A percentile compares a stretch with the other conserved stretches of the same genome.
Conservation (phyloP, 2,888 invertebrate genomes). For the Urechis unicinctus region DNA sequence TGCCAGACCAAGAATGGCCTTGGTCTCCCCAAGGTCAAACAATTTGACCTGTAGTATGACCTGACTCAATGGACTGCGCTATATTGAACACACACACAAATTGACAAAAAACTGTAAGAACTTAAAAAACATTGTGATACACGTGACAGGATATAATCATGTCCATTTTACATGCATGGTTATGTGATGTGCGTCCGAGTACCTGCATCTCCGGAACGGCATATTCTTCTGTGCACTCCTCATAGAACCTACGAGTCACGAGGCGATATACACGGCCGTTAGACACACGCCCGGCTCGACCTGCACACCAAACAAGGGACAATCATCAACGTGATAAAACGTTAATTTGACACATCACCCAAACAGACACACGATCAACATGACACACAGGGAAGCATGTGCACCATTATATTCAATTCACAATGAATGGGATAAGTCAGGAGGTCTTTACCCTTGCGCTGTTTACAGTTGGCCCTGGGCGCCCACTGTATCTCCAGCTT, state of each 20-base stretch:
- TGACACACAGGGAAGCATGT: too few species aligned
- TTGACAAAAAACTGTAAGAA: neutral
- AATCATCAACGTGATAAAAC: too few species aligned
- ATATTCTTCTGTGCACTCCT: slow-evolving; percentile 37
- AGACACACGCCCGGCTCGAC: slow-evolving; percentile 82
- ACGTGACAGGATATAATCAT: too few species aligned
- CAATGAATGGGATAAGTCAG: too few species aligned
- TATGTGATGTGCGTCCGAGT: too few species aligned
- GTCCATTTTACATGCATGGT: too few species aligned
- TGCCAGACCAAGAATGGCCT: slow-evolving; percentile 74
- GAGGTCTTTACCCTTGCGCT: slow-evolving; percentile 60
- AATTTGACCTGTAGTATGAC: slow-evolving; percentile 75
- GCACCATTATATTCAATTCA: too few species aligned
- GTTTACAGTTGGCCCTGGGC: slow-evolving; percentile 79
- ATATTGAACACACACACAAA: slow-evolving; percentile 11
- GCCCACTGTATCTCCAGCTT: slow-evolving; percentile 79
- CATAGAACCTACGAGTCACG: slow-evolving; percentile 41
- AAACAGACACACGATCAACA: too few species aligned
- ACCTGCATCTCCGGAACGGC: slow-evolving; percentile 52
- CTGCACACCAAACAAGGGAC: slow-evolving; percentile 51
- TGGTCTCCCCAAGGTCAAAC: slow-evolving; percentile 73
- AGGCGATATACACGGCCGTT: slow-evolving; percentile 74
- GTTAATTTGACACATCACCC: too few species aligned
- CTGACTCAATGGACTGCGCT: slow-evolving; percentile 73
- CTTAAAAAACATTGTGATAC: neutral